Evolutionary conservation across 1,140 invertebrate species (phyloP), one percentile per base, ranked within the genome.

Genomic region (Polypedilum vanderplanki): DNA sequence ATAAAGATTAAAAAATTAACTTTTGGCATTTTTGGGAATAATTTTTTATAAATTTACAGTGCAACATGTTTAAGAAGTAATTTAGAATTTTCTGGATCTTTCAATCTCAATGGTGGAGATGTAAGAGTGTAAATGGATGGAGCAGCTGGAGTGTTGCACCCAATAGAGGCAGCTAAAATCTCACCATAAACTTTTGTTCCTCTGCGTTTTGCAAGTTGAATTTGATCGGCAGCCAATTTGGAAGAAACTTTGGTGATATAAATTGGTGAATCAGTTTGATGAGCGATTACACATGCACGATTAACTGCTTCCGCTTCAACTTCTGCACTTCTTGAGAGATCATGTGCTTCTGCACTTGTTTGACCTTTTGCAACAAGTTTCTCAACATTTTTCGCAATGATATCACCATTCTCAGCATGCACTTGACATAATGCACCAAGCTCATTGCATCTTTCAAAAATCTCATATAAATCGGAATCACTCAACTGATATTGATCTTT

Each of bases 361-460:
- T 98, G 87, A 17, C 96, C 96, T 41, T 88, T 84, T 0, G 86
- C 87, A n/a, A 97, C 80, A 40, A 98, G 84, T 81, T 92, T 92
- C 81, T 92, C 89, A 17, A 89, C 88, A 84, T 96, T 97, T 86
- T 95, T 89, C 8, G 87, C 88, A 79, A 98, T 95, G 33, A 97
- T 88, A 79, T 93, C 87, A 0, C 97, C 97, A 84, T 98, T 98
- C 85, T 98, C 97, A 5, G 96, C 96, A 83, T 98, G 97, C 0
- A 98, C 93, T 84, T 91, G 90, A 2, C 93, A 91, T 10, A 98
- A 79, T 40, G 93, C 94, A 46, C 91, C 91, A 67, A 95, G 79
- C 75, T 91, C 87, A 78, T 88, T 88, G 81, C 93, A 95, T 7
- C 85, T 82, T 77, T 92, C 89, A 79, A 98, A 93, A 7, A 88